phyloP scores from a whole-genome alignment of 2,888 invertebrate species.

The Sthenelais limicola region DNA sequence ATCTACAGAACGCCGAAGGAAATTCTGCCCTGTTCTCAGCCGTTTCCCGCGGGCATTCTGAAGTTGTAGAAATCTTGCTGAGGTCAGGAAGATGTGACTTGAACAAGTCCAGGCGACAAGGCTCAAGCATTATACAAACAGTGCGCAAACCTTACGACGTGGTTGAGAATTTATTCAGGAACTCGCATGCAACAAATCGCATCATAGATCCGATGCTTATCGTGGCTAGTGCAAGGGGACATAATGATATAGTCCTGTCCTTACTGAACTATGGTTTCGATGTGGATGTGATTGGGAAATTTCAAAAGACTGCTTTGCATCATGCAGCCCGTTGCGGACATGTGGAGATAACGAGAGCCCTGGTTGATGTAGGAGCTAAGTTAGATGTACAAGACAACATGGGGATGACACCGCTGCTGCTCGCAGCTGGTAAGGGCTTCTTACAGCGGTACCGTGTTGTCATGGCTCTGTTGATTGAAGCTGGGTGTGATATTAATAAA shows the following conservation, averaged over 20 bases:
- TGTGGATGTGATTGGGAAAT: constrained; percentile 19
- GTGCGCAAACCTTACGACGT: constrained; percentile 28
- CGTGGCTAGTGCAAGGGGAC: constrained; percentile 21
- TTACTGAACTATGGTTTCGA: constrained; percentile 26
- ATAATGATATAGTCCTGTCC: constrained; percentile 15
- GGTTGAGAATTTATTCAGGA: constrained; percentile 16
- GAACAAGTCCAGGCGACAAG: background rate
- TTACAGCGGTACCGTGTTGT: constrained; percentile 17
- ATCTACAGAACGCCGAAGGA: constrained; percentile 18
- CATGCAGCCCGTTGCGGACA: constrained; percentile 25
- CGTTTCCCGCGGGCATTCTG: constrained; percentile 21
- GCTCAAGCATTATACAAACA: constrained; percentile 6
- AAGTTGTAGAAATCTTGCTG: constrained; percentile 17
- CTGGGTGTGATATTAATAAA: constrained; percentile 8
- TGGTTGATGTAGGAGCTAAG: constrained; percentile 4
- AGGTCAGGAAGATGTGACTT: constrained; percentile 15
- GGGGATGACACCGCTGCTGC: constrained; percentile 32
- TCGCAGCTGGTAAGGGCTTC: constrained; percentile 17
- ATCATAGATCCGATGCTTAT: constrained; percentile 16
- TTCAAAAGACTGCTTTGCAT: constrained; percentile 19
- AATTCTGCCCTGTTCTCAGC: constrained; percentile 29
- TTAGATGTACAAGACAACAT: constrained; percentile 22
- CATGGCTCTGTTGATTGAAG: constrained; percentile 16
- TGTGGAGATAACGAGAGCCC: constrained; percentile 8
- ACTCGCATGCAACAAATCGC: background rate